These are phyloP conservation scores for Carcina quercana DNA, from an alignment of 2,888 invertebrate genomes.

Conservation along the genomic window DNA sequence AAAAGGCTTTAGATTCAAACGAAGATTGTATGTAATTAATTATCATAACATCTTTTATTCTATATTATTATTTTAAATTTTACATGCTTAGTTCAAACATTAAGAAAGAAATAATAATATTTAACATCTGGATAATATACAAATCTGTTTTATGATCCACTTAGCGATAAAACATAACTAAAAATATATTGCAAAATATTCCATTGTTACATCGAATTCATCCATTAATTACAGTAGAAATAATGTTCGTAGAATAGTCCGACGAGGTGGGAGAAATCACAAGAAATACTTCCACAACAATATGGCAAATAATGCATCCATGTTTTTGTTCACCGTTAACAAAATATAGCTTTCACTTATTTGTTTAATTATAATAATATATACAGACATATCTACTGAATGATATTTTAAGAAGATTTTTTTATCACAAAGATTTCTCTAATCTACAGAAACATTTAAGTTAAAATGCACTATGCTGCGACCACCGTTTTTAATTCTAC, in stretches of 20 bases:
- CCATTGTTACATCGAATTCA: constrained; percentile 62
- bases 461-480: constrained; percentile 38
- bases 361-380: constrained; percentile 43
- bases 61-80: constrained; percentile 75
- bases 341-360: constrained; percentile 68
- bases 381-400: constrained; percentile 51
- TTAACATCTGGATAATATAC: constrained; percentile 74
- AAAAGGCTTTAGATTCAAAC: constrained; percentile 39
- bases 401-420: constrained; percentile 51
- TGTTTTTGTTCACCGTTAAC: constrained; percentile 56
- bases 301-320: constrained; percentile 52
- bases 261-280: constrained; percentile 41
- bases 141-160: constrained; percentile 64
- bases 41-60: constrained; percentile 75
- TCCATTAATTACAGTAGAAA: constrained; percentile 43
- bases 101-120: constrained; percentile 73
- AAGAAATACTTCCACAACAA: constrained; percentile 25
- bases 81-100: constrained; percentile 74
- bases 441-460: constrained; percentile 50
- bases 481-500: constrained; percentile 6
- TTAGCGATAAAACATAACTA: constrained; percentile 57
- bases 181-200: constrained; percentile 70
- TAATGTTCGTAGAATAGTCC: constrained; percentile 21
- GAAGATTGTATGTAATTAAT: constrained; percentile 71
- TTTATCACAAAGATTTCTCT: constrained; percentile 67